Evolutionary conservation across 1,140 invertebrate genomes (phyloP), one percentile per base, ranked within the genome.

Genomic region (Achroia grisella): DNA sequence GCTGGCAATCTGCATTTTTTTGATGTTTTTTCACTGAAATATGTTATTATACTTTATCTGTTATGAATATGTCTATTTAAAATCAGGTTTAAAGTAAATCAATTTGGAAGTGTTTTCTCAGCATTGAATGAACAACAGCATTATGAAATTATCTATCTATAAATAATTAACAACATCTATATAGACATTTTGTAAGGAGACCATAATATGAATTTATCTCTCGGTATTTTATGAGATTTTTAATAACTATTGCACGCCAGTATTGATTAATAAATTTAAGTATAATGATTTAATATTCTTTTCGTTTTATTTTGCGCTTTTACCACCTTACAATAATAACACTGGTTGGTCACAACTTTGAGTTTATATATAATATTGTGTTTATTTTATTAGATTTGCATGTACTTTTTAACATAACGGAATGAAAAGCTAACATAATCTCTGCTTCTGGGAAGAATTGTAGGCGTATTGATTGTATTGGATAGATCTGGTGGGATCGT

Each of bases 201-300:
- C 58, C 17, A 23, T 23, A 61, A 73, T 59, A 79, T 79, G 75
- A 77, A 79, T 76, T 75, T 74, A 70, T 71, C 71, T 75, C 71
- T 73, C 64, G 54, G 54, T 62, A 61, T 73, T 77, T 73, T 74
- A 68, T 72, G 68, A 74, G 65, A 64, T 67, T 75, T 76, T 73
- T 77, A 75, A 71, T 53, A 61, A 65, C 52, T 68, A 71, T 76
- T 73, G 77, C 75, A 77, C 73, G 76, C 65, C 61, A 71, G 64
- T 75, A 74, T 71, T 76, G 62, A 77, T 69, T 71, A 83, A 81
- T 83, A 84, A 84, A 84, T 84, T 84, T 84, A 84, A 84, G 80
- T 84, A 75, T 75, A 84, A 77, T 76, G 64, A 50, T 73, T 77
- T 75, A 67, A 65, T 52, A 41, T 53, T 11, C 44, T 36, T 42